A percentile compares a stretch with the other conserved stretches of the same genome.
Evolutionary conservation across 2,797 vertebrate species (phyloP).

Genomic region (Brachymystax lenok): DNA sequence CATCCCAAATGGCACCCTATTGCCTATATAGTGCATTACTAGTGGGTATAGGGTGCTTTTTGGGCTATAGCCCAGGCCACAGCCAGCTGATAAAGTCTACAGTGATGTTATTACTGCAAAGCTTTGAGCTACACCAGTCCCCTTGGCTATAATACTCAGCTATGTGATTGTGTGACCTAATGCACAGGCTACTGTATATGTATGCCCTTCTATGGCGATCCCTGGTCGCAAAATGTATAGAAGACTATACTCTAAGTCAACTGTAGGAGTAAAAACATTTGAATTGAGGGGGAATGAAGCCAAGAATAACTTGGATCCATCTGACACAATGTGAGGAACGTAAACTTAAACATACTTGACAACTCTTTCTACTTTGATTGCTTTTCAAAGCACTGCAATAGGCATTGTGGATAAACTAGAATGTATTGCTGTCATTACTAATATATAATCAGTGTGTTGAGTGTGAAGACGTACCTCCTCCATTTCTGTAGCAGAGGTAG

Average conservation of each 20-base stretch:
- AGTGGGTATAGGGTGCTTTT: no score
- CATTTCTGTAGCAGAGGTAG: conserved; percentile 99
- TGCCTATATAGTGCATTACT: no score
- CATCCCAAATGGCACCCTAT: no score
- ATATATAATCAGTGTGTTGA: neutral
- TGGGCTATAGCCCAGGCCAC: neutral
- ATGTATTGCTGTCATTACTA: no score
- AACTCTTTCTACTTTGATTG: neutral
- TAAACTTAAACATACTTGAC: neutral
- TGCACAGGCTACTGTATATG: neutral
- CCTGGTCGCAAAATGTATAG: conserved; percentile 7
- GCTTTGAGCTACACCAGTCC: conserved; percentile 37
- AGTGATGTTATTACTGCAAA: conserved; percentile 11
- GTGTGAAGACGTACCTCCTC: conserved; percentile 86
- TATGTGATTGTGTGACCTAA: conserved; percentile 24
- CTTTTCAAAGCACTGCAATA: neutral
- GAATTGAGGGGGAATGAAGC: neutral
- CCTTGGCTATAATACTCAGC: conserved; percentile 2
- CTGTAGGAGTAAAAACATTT: conserved; percentile 14
- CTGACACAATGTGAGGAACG: no score
- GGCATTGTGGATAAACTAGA: no score
- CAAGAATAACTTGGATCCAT: no score
- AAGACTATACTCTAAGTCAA: conserved; percentile 26
- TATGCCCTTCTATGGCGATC: no score
- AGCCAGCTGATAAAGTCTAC: conserved; percentile 10